Evolutionary conservation across 1,140 invertebrate species (phyloP).

Genomic region (Plectus sambesii): DNA sequence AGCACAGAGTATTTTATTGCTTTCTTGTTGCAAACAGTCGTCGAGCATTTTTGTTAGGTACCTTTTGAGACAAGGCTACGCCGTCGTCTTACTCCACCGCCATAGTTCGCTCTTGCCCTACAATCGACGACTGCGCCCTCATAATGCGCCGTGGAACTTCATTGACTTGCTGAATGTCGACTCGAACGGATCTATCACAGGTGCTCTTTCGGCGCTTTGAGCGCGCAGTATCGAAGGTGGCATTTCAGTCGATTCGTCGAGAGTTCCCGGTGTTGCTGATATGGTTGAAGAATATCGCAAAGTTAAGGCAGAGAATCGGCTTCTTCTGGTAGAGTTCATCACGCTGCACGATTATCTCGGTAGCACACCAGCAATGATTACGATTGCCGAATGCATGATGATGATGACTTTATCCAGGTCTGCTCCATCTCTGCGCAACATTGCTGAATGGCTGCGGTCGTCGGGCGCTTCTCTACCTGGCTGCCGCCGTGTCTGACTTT

Average conservation of each 20-base stretch:
- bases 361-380: no score
- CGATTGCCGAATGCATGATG: no score
- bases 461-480: constrained; percentile 72
- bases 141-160: no score
- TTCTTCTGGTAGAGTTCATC: constrained; percentile 46
- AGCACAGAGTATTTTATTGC: constrained; percentile 64
- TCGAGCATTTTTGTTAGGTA: constrained; percentile 51
- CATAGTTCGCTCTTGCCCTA: constrained; percentile 76
- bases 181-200: constrained; percentile 14
- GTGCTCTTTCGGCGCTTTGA: constrained; percentile 16
- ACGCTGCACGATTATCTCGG: constrained; percentile 80
- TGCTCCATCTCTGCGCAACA: constrained; percentile 67
- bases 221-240: no score
- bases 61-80: constrained; percentile 64
- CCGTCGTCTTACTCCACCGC: constrained; percentile 56
- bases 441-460: constrained; percentile 58
- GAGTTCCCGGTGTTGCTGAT: constrained; percentile 67
- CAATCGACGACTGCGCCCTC: no score
- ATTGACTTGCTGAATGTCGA: neutral
- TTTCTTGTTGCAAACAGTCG: constrained; percentile 7
- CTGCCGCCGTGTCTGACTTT: constrained; percentile 96
- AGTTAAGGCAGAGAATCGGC: constrained; percentile 2
- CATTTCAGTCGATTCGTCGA: constrained; percentile 47
- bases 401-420: no score
- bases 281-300: constrained; percentile 44